Conservation (phyloP, 2,113 vertebrate species). For the Mesocricetus auratus region DNA sequence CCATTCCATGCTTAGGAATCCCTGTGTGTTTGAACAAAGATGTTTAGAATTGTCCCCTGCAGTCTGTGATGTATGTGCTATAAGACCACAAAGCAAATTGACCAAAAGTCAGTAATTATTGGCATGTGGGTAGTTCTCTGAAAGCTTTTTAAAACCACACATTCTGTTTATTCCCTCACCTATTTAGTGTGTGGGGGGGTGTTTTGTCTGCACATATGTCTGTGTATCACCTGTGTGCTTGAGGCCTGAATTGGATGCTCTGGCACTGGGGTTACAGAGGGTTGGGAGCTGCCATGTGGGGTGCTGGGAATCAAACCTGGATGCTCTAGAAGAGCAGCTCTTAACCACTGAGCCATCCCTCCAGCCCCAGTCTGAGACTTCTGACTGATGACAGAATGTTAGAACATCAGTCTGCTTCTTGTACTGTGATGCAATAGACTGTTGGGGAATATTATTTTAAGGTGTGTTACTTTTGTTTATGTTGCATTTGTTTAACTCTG, state of each 20-base stretch:
- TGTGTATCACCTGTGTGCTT: not conserved
- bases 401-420: not conserved
- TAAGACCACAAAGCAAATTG: slow-evolving; percentile 1
- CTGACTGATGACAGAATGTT: not conserved
- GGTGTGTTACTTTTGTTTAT: too few relatives aligned
- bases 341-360: not conserved
- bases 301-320: not conserved
- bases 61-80: not conserved
- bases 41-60: not conserved
- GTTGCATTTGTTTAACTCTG: too few relatives aligned
- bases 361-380: not conserved
- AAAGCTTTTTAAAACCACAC: not conserved
- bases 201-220: not conserved
- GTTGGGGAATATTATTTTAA: too few relatives aligned
- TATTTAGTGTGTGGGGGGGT: not conserved
- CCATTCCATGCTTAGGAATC: not conserved
- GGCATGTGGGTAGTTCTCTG: not conserved
- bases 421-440: not conserved
- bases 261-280: not conserved
- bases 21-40: not conserved
- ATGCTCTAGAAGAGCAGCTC: not conserved
- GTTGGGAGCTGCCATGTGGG: not conserved
- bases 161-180: not conserved
- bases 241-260: not conserved
- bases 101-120: not conserved